Conservation (phyloP, 2,888 invertebrate genomes). For the Agriopis leucophaearia region DNA sequence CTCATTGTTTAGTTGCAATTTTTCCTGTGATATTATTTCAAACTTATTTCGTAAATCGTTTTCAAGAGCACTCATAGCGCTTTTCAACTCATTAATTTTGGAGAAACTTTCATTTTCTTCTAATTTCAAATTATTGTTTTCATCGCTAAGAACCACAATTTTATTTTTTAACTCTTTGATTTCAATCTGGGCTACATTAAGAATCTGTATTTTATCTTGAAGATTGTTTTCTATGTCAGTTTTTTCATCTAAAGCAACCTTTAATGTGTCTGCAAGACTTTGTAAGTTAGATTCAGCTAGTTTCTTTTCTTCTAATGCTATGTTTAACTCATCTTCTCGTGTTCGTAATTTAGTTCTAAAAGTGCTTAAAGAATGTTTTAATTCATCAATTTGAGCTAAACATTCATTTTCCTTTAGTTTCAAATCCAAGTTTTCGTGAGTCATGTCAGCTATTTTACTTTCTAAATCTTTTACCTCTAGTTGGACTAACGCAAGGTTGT, state of each 20-base stretch:
- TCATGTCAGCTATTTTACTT: not conserved
- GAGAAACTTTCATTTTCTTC: not conserved
- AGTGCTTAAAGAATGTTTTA: not conserved
- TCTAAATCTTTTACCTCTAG: not conserved
- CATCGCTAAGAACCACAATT: constrained; percentile 3
- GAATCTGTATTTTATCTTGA: not conserved
- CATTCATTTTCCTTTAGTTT: not conserved
- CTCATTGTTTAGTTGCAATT: not conserved
- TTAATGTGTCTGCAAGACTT: not conserved
- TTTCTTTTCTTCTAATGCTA: not conserved
- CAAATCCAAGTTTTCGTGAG: constrained; percentile 3
- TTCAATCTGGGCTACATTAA: not conserved
- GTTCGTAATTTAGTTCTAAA: not conserved
- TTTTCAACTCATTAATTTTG: constrained; percentile 10
- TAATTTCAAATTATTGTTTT: constrained; percentile 11
- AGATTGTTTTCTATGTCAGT: not conserved
- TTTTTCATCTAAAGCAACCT: not conserved
- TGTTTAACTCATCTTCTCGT: not conserved
- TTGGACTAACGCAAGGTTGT: not conserved
- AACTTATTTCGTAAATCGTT: constrained; percentile 5
- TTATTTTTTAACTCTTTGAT: not conserved
- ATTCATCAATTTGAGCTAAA: not conserved
- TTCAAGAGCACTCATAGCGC: not conserved
- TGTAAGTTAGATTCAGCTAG: not conserved
- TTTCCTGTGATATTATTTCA: not conserved